phyloP scores from a whole-genome alignment of 1,140 invertebrate species.

The silkworm (Bombyx mori) region DNA sequence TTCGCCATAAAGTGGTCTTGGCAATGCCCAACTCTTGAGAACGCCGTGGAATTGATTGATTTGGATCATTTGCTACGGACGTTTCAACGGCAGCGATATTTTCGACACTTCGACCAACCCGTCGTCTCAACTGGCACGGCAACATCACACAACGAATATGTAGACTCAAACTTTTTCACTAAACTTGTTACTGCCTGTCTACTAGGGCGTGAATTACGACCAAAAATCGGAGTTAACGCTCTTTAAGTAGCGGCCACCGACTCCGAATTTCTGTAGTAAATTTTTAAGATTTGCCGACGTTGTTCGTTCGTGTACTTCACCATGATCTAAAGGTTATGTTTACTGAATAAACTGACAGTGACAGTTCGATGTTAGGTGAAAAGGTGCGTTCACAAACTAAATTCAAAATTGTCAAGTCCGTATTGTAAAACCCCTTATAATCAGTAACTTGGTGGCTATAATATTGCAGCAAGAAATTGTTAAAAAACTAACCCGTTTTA shows the following conservation, averaged over 20 bases:
- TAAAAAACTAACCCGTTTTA: no score
- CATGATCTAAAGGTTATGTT: slow-evolving; percentile 2
- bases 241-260: slow-evolving; percentile 1
- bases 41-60: slow-evolving; percentile 6
- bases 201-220: slow-evolving; percentile 5
- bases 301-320: slow-evolving; percentile 5
- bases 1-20: slow-evolving; percentile 6
- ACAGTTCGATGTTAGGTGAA: no score
- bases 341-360: no score
- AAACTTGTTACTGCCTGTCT: slow-evolving; percentile 6
- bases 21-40: slow-evolving; percentile 17
- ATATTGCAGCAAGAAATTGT: no score
- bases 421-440: no score
- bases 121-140: slow-evolving; percentile 2
- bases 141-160: slow-evolving; percentile 5
- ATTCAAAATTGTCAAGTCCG: no score
- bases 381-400: no score
- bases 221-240: slow-evolving; percentile 6
- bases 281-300: not conserved
- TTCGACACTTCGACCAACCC: not conserved
- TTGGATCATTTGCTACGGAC: slow-evolving; percentile 5
- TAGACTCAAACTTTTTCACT: slow-evolving; percentile 8
- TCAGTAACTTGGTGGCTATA: no score
- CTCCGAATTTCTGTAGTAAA: slow-evolving; percentile 6
- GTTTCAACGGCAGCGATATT: slow-evolving; percentile 6